These are phyloP conservation scores for Phaenicophaeus curvirostris DNA, from an alignment of 2,797 vertebrate genomes.

Conservation along the genomic window DNA sequence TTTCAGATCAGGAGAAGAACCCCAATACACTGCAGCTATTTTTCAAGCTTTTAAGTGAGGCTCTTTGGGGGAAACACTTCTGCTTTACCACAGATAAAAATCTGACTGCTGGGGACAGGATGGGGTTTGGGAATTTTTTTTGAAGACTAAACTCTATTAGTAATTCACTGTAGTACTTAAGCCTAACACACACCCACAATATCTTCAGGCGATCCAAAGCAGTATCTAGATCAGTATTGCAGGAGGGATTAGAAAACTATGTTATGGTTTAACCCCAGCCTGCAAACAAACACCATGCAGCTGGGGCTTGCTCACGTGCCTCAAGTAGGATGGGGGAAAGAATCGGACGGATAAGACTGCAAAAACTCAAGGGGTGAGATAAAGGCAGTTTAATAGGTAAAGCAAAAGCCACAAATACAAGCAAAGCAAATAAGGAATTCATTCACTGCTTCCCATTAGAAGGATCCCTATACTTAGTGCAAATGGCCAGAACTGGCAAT, in stretches of 20 bases:
- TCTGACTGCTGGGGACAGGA: neutral
- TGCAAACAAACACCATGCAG: neutral
- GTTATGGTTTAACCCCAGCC: neutral
- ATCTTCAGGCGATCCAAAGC: neutral
- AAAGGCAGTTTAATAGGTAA: neutral
- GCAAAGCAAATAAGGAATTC: neutral
- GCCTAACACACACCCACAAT: neutral
- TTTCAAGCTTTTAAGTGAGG: neutral
- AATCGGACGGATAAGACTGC: neutral
- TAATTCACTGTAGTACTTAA: neutral
- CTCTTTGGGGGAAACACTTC: neutral
- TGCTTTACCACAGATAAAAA: neutral
- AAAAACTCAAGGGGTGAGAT: neutral
- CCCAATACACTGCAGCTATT: neutral
- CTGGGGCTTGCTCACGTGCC: neutral
- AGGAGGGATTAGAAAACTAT: neutral
- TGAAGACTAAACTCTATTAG: neutral
- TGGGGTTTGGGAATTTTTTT: neutral
- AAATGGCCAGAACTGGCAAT: neutral
- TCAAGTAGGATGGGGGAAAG: neutral
- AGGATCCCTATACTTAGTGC: neutral
- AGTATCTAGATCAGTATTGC: neutral
- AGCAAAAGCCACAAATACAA: accelerated
- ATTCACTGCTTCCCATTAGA: accelerated
- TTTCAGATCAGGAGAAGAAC: neutral